Base-by-base conservation (phyloP, 2,113 vertebrate genomes). In the Indicator maculatus region DNA sequence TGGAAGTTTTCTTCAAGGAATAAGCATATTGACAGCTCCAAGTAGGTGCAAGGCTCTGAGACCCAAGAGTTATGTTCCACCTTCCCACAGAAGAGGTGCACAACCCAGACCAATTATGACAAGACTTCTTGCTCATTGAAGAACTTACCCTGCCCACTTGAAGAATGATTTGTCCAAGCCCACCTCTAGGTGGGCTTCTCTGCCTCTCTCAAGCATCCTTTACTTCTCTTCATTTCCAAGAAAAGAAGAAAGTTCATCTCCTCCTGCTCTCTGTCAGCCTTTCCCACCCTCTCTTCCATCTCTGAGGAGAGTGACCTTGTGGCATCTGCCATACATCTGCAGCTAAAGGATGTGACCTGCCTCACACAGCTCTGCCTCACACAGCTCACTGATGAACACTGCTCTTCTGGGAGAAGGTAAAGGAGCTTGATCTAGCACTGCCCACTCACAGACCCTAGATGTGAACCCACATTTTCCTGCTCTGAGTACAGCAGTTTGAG, bases 391-490 rank as follows among this genome's bases (percentile, higher is more conserved):
- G 0, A 19, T 30, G 28, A 86, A 20, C 17, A 39, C 28, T 33
- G 18, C 33, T 81, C 28, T 81, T 45, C 33, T 3, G 6, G 28
- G 4, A 53, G 70, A 50, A 59, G n/a, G 45, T 87, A 69, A 53
- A 44, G 38, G 18, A 69, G 20, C 18, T 53, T 77, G 61, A 81
- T 26, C 23, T 8, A 3, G 13, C 45, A 58, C 16, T 33, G 9
- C 16, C 26, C 12, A 4, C 63, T 63, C 2, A 0, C 33, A 61
- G 47, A 18, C 6, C 3, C 5, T 18, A 44, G n/a, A 3, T 72
- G 20, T 72, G 47, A 70, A 44, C 33, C 23, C 28, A 9, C 11
- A 3, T 52, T 27, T 30, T 18, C 18, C 44, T 21, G 14, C 10
- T 56, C 21, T 27, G 12, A 45, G 5, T 24, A 18, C 64, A 76